These are phyloP conservation scores for Orbicella faveolata DNA, from an alignment of 64 coral and sea anemone genomes.

Conservation along the genomic window DNA sequence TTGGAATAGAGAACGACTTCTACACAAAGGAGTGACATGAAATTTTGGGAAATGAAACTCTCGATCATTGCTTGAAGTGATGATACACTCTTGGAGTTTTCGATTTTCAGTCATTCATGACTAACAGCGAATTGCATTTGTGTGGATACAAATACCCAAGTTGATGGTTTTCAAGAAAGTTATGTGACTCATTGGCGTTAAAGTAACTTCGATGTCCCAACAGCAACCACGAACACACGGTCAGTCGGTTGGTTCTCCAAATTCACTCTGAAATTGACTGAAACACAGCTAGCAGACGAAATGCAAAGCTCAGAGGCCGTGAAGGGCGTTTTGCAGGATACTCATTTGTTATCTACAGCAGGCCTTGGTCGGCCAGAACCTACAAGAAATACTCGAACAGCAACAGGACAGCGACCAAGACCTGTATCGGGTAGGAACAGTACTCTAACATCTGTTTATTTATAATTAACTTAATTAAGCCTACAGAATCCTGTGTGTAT, in stretches of 20 bases:
- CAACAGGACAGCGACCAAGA: slow-evolving; percentile 12
- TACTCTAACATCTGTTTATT: neutral
- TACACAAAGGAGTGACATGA: too few species aligned
- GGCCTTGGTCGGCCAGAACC: slow-evolving; percentile 14
- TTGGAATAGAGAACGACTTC: too few species aligned
- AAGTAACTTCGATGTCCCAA: too few species aligned
- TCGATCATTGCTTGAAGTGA: too few species aligned
- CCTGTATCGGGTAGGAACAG: slow-evolving; percentile 42
- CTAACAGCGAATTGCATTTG: too few species aligned
- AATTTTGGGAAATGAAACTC: too few species aligned
- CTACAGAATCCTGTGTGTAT: neutral
- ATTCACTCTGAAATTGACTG: neutral
- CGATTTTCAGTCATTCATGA: too few species aligned
- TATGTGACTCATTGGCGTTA: too few species aligned
- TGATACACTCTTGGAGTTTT: too few species aligned
- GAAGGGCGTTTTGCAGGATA: slow-evolving; percentile 49
- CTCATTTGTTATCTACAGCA: slow-evolving; percentile 41
- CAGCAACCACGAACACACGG: too few species aligned
- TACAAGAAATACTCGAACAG: slow-evolving; percentile 27
- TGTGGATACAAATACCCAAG: too few species aligned
- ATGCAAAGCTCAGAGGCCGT: slow-evolving; percentile 74
- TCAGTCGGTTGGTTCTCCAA: neutral
- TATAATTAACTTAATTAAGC: neutral
- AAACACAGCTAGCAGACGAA: neutral
- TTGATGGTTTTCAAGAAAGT: too few species aligned